Base-by-base conservation (phyloP, 2,888 invertebrate species). In the Eremobia ochroleuca region DNA sequence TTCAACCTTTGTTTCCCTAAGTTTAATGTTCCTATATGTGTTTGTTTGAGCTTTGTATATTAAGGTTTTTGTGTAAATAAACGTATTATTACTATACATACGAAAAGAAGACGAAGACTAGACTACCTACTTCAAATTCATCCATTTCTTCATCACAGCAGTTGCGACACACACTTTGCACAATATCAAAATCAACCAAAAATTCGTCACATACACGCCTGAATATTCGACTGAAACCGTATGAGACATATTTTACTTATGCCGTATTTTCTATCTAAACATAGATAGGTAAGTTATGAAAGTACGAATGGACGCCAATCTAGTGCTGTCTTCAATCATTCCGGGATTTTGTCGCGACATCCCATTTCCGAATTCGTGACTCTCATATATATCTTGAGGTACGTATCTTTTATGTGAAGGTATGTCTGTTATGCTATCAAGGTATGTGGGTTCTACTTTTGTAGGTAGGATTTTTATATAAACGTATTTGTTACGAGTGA, bases 281-380 rank as follows among this genome's bases (percentile, higher is more conserved):
- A 55, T 68, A 85, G 34, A 65, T 79, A 85, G 73, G 49, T 73
- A 81, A 79, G 79, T 81, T 82, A 87, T 85, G 85, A 84, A 89
- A 82, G 76, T 88, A 87, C 84, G 83, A 69, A 82, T 89, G 85
- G 84, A 78, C 84, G 87, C 89, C 91, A 89, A 91, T 92, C 90
- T 89, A 83, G 81, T 74, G 74, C 89, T 88, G 90, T 93, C 94
- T 92, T 94, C 94, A 93, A 93, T 94, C 94, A 94, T 91, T 87
- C 89, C 87, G 88, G 92, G 92, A 92, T 92, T 92, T 87, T 86
- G 86, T 76, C 85, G 82, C 89, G 94, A 94, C 93, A 90, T 93
- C 86, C 92, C 90, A 93, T 94, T 94, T 93, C 93, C 93, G 89
- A 86, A 84, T 75, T 76, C 86, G 90, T 83, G 85, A 87, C 88